phyloP scores from a whole-genome alignment of 35 echinoderm and acorn worm genomes.

The Eucidaris tribuloides region DNA sequence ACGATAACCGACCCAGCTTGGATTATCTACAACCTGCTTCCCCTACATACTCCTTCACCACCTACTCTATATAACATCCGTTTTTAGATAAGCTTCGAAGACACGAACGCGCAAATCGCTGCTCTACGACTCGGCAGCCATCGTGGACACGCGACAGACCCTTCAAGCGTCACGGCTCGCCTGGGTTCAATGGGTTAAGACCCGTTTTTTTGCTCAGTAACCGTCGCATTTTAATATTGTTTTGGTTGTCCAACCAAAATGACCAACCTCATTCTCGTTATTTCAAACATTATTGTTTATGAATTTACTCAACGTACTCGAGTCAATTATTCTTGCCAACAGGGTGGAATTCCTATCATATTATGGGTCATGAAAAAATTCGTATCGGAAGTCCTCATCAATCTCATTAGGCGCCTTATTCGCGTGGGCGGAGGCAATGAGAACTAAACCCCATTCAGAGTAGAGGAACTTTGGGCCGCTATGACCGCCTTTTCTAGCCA shows the following conservation, averaged over 20 bases:
- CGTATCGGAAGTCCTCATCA: no score
- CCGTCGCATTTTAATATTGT: slow-evolving; percentile 26
- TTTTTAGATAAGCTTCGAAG: slow-evolving; percentile 1
- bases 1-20: background rate
- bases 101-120: slow-evolving; percentile 36
- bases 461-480: no score
- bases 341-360: no score
- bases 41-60: background rate
- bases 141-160: background rate
- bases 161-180: no score
- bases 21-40: background rate
- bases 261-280: background rate
- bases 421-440: no score
- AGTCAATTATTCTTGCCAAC: no score
- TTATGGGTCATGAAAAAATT: no score
- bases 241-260: background rate
- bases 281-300: no score
- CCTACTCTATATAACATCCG: background rate
- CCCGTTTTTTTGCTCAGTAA: slow-evolving; percentile 27
- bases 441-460: no score
- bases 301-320: no score
- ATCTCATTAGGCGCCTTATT: no score
- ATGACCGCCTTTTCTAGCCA: no score
- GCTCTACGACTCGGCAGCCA: background rate
- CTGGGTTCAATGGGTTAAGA: background rate